phyloP scores from a whole-genome alignment of 2,888 invertebrate genomes.

The Scelioninae gen. 2 region DNA sequence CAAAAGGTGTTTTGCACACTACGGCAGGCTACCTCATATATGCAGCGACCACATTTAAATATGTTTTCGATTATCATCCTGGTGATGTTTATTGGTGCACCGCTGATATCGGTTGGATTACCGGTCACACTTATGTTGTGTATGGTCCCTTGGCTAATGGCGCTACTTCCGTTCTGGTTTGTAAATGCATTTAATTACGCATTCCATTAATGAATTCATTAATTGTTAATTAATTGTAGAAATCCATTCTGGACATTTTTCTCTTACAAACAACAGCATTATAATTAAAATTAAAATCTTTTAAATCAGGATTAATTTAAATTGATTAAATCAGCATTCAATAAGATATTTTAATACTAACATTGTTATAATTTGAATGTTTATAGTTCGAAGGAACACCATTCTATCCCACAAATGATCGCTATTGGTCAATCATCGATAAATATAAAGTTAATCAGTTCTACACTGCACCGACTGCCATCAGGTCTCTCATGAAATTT shows the following conservation, averaged over 20 bases:
- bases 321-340: too few species aligned
- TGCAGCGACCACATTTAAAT: conserved; percentile 94
- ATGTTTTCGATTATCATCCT: conserved; percentile 93
- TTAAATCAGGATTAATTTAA: too few species aligned
- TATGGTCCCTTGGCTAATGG: conserved; percentile 97
- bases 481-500: conserved; percentile 96
- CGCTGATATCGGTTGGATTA: conserved; percentile 98
- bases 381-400: conserved; percentile 96
- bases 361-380: conserved; percentile 15
- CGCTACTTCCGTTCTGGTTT: conserved; percentile 95
- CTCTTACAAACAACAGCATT: too few species aligned
- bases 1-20: conserved; percentile 97
- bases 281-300: too few species aligned
- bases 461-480: conserved; percentile 89
- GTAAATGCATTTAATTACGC: too few species aligned
- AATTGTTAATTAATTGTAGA: too few species aligned
- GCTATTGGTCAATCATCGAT: conserved; percentile 94
- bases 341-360: background rate
- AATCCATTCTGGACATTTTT: too few species aligned
- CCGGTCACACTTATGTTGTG: conserved; percentile 93
- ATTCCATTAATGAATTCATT: too few species aligned
- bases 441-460: conserved; percentile 91
- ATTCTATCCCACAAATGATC: conserved; percentile 93
- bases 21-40: conserved; percentile 96
- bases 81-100: conserved; percentile 94